Percentiles rank a stretch among this genome's conserved stretches.
phyloP scores from a whole-genome alignment of 2,888 invertebrate genomes.

The Apeira syringaria region DNA sequence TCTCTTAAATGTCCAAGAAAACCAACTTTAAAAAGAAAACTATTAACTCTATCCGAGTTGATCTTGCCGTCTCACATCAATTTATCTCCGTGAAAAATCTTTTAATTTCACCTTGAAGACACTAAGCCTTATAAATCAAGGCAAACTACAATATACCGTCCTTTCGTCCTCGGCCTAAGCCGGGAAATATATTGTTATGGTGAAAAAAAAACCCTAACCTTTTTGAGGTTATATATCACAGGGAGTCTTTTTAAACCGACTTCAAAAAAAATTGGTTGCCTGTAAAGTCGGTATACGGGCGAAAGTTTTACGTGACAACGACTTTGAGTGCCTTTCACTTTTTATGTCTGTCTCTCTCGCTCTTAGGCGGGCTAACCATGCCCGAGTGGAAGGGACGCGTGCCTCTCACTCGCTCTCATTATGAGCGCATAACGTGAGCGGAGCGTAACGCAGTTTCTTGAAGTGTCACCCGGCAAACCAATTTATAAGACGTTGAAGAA shows the following conservation, averaged over 20 bases:
- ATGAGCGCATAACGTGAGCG: no score
- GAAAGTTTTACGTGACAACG: no score
- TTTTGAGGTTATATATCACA: conserved; percentile 24
- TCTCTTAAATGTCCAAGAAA: neutral
- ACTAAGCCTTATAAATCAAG: conserved; percentile 42
- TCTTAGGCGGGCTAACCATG: no score
- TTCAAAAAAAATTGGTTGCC: no score
- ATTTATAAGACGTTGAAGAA: no score
- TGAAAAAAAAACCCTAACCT: conserved; percentile 24
- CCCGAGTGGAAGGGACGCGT: no score
- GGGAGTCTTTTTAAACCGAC: neutral
- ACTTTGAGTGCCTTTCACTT: no score
- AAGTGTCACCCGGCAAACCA: no score
- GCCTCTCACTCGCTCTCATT: no score
- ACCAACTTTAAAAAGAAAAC: neutral
- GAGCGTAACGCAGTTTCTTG: no score
- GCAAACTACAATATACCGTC: conserved; percentile 45
- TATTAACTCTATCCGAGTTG: neutral
- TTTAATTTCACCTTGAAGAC: conserved; percentile 41
- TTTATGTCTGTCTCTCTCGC: no score
- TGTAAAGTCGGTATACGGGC: no score
- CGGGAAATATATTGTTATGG: conserved; percentile 28
- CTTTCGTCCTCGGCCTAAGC: conserved; percentile 24
- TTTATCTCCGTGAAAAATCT: conserved; percentile 20
- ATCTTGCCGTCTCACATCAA: conserved; percentile 2